These are phyloP conservation scores for Drosophila tani DNA, from an alignment of 1,140 invertebrate species.

Conservation along the genomic window DNA sequence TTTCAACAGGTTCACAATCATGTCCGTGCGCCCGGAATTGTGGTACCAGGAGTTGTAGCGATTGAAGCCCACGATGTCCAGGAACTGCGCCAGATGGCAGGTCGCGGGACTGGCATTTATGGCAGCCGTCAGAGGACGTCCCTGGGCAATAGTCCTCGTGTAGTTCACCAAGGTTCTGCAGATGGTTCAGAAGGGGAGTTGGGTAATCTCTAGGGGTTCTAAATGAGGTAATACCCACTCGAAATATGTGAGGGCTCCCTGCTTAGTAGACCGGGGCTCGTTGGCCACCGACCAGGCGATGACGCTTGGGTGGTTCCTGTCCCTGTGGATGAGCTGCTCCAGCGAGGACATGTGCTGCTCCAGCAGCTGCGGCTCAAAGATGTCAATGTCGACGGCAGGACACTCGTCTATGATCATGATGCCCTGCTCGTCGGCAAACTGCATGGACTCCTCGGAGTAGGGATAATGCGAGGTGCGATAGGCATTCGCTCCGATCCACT, in stretches of 20 bases:
- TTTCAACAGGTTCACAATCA: slow-evolving; percentile 90
- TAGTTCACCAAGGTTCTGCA: slow-evolving; percentile 84
- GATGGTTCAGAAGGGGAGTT: background rate
- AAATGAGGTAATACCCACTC: slow-evolving; percentile 86
- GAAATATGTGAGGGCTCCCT: slow-evolving; percentile 92
- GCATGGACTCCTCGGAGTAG: slow-evolving; percentile 99
- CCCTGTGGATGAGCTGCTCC: slow-evolving; percentile 93
- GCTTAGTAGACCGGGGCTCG: slow-evolving; percentile 91
- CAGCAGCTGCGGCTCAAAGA: slow-evolving; percentile 86
- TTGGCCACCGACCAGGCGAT: slow-evolving; percentile 98
- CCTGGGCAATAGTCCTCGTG: slow-evolving; percentile 84
- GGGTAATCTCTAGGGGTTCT: background rate
- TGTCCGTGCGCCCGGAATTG: slow-evolving; percentile 92
- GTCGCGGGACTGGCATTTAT: slow-evolving; percentile 55
- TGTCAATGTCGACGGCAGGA: slow-evolving; percentile 94
- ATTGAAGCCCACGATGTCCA: slow-evolving; percentile 98
- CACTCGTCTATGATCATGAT: slow-evolving; percentile 99
- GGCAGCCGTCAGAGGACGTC: slow-evolving; percentile 89
- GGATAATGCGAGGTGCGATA: slow-evolving; percentile 99
- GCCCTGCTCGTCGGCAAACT: slow-evolving; percentile 96
- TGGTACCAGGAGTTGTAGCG: slow-evolving; percentile 97
- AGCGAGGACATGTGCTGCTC: slow-evolving; percentile 93
- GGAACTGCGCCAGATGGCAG: slow-evolving; percentile 85
- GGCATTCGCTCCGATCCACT: slow-evolving; percentile 97
- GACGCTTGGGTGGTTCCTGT: slow-evolving; percentile 97